Conservation (phyloP, 2,113 vertebrate genomes). For the Salvelinus alpinus region DNA sequence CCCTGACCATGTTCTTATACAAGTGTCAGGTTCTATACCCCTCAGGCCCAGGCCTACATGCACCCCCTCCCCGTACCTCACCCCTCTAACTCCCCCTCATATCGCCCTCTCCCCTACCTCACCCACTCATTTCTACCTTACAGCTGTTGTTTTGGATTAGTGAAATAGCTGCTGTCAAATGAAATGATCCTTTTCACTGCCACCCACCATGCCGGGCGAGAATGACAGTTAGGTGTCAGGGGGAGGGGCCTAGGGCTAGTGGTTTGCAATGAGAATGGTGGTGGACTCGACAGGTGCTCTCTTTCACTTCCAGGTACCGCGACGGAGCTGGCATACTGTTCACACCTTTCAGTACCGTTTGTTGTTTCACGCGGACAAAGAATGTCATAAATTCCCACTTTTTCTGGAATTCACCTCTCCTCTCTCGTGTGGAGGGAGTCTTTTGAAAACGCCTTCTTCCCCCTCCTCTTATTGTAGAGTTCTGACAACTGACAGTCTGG, state of each 20-base stretch:
- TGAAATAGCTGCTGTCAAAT: slow-evolving; percentile 80
- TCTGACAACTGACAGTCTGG: slow-evolving; percentile 39
- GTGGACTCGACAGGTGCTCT: slow-evolving; percentile 12
- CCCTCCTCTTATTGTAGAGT: slow-evolving; percentile 22
- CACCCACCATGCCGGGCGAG: slow-evolving; percentile 71
- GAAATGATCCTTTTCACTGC: slow-evolving; percentile 72
- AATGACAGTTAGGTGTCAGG: slow-evolving; percentile 72
- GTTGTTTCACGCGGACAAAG: slow-evolving; percentile 58
- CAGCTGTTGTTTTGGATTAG: slow-evolving; percentile 84
- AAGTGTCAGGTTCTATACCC: slow-evolving; percentile 35
- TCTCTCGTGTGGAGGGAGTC: slow-evolving; percentile 13
- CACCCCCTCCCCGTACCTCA: slow-evolving; percentile 44
- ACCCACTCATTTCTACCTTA: slow-evolving; percentile 66
- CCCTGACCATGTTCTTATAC: slow-evolving; percentile 39
- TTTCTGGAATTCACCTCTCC: slow-evolving; percentile 54
- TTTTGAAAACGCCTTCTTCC: slow-evolving; percentile 17
- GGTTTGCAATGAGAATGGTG: slow-evolving; percentile 29
- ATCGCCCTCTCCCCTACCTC: slow-evolving; percentile 24
- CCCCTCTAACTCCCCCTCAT: slow-evolving; percentile 21
- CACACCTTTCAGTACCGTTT: slow-evolving; percentile 59
- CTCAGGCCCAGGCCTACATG: slow-evolving; percentile 53
- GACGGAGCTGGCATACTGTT: slow-evolving; percentile 55
- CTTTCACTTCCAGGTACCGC: slow-evolving; percentile 62
- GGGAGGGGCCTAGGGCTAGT: slow-evolving; percentile 32
- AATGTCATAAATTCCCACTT: slow-evolving; percentile 50